Conservation (phyloP, 1,140 invertebrate species). For the Homalodisca vitripennis region DNA sequence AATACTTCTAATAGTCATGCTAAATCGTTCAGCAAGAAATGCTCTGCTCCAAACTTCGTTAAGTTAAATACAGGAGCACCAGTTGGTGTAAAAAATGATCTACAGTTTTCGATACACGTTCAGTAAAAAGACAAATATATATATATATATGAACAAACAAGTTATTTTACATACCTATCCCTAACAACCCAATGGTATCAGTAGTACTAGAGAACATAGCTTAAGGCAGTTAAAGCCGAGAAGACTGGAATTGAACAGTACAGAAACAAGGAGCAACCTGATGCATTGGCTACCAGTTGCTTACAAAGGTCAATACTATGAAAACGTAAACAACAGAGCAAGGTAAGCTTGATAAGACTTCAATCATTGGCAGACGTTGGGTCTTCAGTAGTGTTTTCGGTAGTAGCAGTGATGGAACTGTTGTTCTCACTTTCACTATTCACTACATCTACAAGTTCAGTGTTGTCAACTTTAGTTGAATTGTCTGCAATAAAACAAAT, state of each 20-base stretch:
- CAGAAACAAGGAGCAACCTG: no score
- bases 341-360: neutral
- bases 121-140: slow-evolving; percentile 23
- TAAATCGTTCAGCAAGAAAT: neutral
- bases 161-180: slow-evolving; percentile 17
- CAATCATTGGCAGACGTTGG: neutral
- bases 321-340: slow-evolving; percentile 1
- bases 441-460: slow-evolving; percentile 1
- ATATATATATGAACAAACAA: slow-evolving; percentile 21
- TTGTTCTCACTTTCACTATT: slow-evolving; percentile 8
- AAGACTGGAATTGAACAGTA: slow-evolving; percentile 1
- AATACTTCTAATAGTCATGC: slow-evolving; percentile 9
- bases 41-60: neutral
- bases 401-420: no score
- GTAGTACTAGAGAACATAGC: slow-evolving; percentile 6
- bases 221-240: slow-evolving; percentile 16
- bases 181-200: slow-evolving; percentile 12
- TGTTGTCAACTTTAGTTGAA: slow-evolving; percentile 1
- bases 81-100: neutral
- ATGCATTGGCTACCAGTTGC: no score
- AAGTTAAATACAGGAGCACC: slow-evolving; percentile 5
- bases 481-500: no score
- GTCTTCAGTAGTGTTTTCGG: neutral
- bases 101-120: slow-evolving; percentile 9
- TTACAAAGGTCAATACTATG: no score